Conservation (phyloP, 2,888 invertebrate genomes). For the Leptinotarsa rubiginosa region DNA sequence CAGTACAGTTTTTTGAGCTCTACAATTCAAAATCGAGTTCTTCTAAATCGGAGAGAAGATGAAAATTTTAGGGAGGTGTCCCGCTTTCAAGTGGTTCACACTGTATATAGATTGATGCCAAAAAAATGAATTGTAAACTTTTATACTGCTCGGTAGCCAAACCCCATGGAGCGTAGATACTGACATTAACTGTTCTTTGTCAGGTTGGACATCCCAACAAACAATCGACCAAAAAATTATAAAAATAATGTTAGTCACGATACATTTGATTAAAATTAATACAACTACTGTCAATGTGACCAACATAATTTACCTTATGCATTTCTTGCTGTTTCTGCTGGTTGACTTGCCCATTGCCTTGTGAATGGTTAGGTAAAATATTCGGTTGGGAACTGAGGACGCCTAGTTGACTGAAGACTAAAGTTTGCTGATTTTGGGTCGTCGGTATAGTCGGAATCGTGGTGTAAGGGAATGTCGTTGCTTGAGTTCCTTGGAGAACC, state of each 20-base stretch:
- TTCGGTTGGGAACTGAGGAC: slow-evolving; percentile 78
- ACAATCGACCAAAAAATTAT: too few relatives aligned
- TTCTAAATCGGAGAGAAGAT: too few relatives aligned
- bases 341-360: slow-evolving; percentile 64
- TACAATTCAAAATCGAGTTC: too few relatives aligned
- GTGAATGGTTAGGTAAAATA: slow-evolving; percentile 73
- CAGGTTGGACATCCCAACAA: too few relatives aligned
- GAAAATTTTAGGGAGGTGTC: too few relatives aligned
- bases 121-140: too few relatives aligned
- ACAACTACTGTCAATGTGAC: not conserved
- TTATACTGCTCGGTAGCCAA: too few relatives aligned
- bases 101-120: too few relatives aligned
- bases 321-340: slow-evolving; percentile 74
- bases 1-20: too few relatives aligned
- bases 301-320: slow-evolving; percentile 71
- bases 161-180: too few relatives aligned
- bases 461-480: slow-evolving; percentile 79
- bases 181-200: too few relatives aligned
- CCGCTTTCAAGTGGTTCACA: too few relatives aligned
- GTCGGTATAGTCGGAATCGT: slow-evolving; percentile 83
- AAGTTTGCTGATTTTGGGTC: slow-evolving; percentile 81
- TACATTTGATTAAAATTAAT: not conserved
- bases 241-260: not conserved
- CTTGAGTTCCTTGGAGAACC: slow-evolving; percentile 74
- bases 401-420: slow-evolving; percentile 80